These are phyloP conservation scores for Mylabris sibirica DNA, from an alignment of 2,888 invertebrate species.

Conservation along the genomic window DNA sequence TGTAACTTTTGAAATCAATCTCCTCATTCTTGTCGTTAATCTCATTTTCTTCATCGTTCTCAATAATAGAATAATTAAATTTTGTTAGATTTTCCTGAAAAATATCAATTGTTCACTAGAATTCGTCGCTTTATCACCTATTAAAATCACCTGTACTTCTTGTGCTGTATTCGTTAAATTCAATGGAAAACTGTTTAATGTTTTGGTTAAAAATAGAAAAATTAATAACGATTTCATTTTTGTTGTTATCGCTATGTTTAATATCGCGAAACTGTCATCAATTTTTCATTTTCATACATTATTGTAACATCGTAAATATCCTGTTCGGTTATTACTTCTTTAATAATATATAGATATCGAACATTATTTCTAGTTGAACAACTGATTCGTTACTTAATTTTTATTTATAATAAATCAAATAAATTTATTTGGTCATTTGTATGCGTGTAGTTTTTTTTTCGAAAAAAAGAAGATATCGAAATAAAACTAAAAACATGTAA, in stretches of 20 bases:
- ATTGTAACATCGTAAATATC: conserved; percentile 11
- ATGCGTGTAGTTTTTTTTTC: conserved; percentile 29
- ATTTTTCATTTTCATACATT: not conserved
- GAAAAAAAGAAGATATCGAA: not conserved
- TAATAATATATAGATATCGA: conserved; percentile 38
- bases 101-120: conserved; percentile 36
- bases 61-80: conserved; percentile 36
- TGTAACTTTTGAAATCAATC: conserved; percentile 22
- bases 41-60: conserved; percentile 22
- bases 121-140: conserved; percentile 3
- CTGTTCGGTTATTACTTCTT: conserved; percentile 35
- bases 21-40: conserved; percentile 12
- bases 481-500: conserved; percentile 35
- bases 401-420: not conserved
- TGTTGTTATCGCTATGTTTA: conserved; percentile 15
- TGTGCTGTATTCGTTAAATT: conserved; percentile 28
- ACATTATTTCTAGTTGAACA: conserved; percentile 29
- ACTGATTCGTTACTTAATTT: not conserved
- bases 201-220: conserved; percentile 21
- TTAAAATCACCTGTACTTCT: conserved; percentile 7
- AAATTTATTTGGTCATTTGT: conserved; percentile 18
- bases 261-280: conserved; percentile 8
- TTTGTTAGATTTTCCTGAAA: conserved; percentile 31
- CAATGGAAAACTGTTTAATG: conserved; percentile 35
- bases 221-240: conserved; percentile 23